Evolutionary conservation across 2,113 vertebrate species (phyloP).

Genomic region (Xenopus borealis): DNA sequence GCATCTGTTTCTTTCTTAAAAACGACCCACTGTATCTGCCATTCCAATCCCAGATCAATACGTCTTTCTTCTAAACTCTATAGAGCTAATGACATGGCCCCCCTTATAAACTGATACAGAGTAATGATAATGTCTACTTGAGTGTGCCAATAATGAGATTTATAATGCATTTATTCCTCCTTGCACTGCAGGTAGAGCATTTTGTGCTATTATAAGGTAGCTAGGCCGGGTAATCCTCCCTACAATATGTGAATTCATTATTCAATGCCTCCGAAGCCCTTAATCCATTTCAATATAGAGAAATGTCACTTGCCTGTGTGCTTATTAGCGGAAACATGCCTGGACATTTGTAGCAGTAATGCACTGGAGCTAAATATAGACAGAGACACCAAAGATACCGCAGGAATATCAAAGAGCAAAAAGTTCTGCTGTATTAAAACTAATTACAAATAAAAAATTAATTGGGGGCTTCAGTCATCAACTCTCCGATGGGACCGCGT

Average conservation of each 20-base stretch:
- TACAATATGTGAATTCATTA: not conserved
- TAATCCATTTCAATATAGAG: not conserved
- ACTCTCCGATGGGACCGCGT: no score
- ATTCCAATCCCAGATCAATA: no score
- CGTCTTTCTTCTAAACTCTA: no score
- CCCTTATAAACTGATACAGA: no score
- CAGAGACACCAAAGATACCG: not conserved
- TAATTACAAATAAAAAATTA: not conserved
- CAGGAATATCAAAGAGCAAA: not conserved
- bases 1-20: no score
- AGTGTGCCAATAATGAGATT: no score
- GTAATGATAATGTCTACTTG: no score
- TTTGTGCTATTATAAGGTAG: not conserved
- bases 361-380: slow-evolving; percentile 9
- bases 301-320: not conserved
- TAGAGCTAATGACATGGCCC: no score
- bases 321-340: not conserved
- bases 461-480: not conserved
- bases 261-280: not conserved
- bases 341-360: not conserved
- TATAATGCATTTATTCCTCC: no score
- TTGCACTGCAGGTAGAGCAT: no score
- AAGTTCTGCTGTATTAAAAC: not conserved
- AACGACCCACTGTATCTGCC: no score
- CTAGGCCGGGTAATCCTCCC: not conserved